Percentiles rank a stretch among this genome's conserved stretches.
These are phyloP conservation scores for Oscheius myriophilus DNA, from an alignment of 2,888 invertebrate species.

Conservation along the genomic window DNA sequence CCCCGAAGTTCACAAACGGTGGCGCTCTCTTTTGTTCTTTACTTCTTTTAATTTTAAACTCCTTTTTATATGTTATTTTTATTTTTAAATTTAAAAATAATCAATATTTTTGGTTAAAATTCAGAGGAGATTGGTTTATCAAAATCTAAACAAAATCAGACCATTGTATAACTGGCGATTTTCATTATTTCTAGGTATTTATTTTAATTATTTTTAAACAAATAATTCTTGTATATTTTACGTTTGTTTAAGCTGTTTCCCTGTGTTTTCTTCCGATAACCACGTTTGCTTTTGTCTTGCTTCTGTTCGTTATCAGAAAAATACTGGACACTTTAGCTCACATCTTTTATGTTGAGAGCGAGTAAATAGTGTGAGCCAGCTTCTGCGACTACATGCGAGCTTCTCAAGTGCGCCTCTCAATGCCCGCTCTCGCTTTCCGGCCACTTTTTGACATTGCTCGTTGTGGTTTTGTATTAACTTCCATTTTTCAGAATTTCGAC, in stretches of 20 bases:
- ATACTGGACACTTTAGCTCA: slow-evolving; percentile 13
- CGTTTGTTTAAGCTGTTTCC: no score
- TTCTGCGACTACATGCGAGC: slow-evolving; percentile 31
- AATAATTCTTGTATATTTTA: no score
- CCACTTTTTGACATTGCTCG: slow-evolving; percentile 11
- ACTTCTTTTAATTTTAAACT: background rate
- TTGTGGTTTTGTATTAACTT: background rate
- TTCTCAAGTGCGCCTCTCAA: slow-evolving; percentile 23
- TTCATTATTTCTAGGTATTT: no score
- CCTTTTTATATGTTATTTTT: background rate
- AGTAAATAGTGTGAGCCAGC: slow-evolving; percentile 29
- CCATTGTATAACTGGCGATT: no score
- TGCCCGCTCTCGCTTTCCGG: slow-evolving; percentile 24
- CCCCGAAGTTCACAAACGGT: background rate
- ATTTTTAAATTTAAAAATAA: no score
- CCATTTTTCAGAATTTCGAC: background rate
- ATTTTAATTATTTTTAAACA: no score
- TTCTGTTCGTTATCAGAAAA: no score
- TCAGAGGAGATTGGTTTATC: no score
- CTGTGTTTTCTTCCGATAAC: no score
- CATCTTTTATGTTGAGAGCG: slow-evolving; percentile 28
- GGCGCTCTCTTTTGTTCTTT: background rate
- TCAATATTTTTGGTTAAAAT: no score
- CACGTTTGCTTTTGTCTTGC: no score
- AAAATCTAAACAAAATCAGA: no score